Evolutionary conservation across 35 echinoderm and acorn worm genomes (phyloP).

Genomic region (Holothuria glaberrima): DNA sequence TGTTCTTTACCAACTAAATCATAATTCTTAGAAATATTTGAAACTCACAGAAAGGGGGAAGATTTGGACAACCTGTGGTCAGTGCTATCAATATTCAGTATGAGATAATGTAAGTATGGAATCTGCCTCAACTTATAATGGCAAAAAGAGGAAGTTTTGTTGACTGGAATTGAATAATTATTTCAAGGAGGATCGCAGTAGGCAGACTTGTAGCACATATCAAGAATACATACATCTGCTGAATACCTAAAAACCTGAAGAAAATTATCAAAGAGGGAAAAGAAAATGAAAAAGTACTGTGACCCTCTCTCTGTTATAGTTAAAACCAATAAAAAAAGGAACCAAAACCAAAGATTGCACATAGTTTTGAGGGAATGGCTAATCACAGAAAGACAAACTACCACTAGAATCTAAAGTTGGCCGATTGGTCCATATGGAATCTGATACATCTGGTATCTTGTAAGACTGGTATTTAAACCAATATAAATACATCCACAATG

Average conservation of each 20-base stretch:
- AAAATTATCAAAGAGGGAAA: neutral
- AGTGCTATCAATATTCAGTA: no score
- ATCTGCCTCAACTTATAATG: no score
- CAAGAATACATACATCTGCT: neutral
- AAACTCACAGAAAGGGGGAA: no score
- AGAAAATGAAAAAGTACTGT: neutral
- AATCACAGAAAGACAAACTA: slow-evolving; percentile 41
- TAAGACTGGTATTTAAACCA: no score
- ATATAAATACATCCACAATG: no score
- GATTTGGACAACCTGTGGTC: no score
- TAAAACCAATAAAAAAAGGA: neutral
- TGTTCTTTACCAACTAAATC: no score
- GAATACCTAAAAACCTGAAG: neutral
- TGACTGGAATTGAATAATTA: no score
- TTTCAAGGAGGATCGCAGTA: neutral
- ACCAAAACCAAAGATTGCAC: slow-evolving; percentile 8
- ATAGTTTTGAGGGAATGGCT: slow-evolving; percentile 31
- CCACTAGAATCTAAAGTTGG: neutral
- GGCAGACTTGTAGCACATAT: neutral
- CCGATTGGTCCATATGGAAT: neutral
- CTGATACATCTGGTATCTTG: no score
- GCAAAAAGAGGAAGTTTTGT: no score
- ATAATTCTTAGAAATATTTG: no score
- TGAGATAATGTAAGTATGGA: no score
- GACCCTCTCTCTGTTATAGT: neutral